phyloP scores from a whole-genome alignment of 2,797 vertebrate genomes.

The Lacerta viridis region DNA sequence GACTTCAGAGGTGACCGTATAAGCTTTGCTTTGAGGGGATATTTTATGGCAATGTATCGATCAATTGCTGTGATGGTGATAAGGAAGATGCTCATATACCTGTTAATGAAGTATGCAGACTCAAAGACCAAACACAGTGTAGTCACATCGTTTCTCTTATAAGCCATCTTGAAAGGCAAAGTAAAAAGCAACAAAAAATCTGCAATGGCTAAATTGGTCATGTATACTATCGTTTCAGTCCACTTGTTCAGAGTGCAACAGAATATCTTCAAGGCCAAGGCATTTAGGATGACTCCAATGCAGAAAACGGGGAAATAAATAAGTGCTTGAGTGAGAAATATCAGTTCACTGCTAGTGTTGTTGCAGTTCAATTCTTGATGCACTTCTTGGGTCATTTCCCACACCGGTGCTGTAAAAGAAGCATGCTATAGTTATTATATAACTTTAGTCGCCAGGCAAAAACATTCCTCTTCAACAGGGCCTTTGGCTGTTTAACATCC shows the following conservation, averaged over 20 bases:
- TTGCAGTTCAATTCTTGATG: background rate
- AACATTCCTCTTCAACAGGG: no score
- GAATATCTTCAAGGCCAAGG: conserved; percentile 69
- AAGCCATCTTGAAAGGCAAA: conserved; percentile 79
- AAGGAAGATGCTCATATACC: conserved; percentile 44
- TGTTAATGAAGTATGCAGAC: conserved; percentile 61
- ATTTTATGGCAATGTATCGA: conserved; percentile 45
- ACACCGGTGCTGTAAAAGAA: conserved; percentile 24
- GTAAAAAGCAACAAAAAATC: conserved; percentile 70
- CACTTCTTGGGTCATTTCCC: background rate
- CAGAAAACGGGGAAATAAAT: conserved; percentile 53
- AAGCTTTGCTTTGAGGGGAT: conserved; percentile 24
- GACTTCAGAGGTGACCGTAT: conserved; percentile 34
- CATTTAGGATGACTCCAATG: conserved; percentile 64
- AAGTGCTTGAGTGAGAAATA: conserved; percentile 48
- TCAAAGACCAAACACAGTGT: conserved; percentile 17
- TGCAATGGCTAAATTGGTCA: conserved; percentile 65
- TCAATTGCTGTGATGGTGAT: conserved; percentile 41
- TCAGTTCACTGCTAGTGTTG: background rate
- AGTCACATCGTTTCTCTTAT: conserved; percentile 33
- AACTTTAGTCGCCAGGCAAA: no score
- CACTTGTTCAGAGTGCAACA: conserved; percentile 65
- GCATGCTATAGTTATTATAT: background rate
- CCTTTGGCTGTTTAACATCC: no score
- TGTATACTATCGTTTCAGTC: conserved; percentile 59